Evolutionary conservation across 2,113 vertebrate genomes (phyloP).

Genomic region (Indicator maculatus): DNA sequence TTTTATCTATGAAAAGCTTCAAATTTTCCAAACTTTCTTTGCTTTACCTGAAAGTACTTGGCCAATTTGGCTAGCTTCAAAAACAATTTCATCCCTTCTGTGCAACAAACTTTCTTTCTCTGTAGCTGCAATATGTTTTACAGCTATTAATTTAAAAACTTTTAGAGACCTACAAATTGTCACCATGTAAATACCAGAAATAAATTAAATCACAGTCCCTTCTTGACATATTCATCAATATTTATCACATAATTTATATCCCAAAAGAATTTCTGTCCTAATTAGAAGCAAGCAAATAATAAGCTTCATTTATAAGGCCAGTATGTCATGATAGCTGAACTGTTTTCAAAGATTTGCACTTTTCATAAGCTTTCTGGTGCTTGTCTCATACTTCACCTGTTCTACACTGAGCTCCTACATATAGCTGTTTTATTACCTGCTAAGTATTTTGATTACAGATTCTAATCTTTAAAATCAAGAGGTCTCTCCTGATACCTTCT

Average conservation of each 20-base stretch:
- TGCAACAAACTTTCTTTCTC: neutral
- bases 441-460: constrained; percentile 40
- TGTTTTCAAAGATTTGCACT: neutral
- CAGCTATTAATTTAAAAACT: neutral
- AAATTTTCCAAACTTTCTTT: neutral
- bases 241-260: constrained; percentile 8
- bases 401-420: neutral
- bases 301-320: neutral
- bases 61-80: neutral
- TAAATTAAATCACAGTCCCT: neutral
- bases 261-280: neutral
- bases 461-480: constrained; percentile 41
- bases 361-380: constrained; percentile 1
- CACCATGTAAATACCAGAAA: neutral
- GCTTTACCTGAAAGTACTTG: neutral
- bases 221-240: neutral
- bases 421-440: neutral
- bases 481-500: neutral
- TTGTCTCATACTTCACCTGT: neutral
- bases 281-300: neutral
- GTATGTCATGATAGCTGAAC: neutral
- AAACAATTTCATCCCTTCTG: neutral
- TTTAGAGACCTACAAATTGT: neutral
- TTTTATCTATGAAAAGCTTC: neutral
- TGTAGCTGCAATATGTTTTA: neutral